Evolutionary conservation across 2,888 invertebrate genomes (phyloP).

Genomic region (Ectemnius cavifrons): DNA sequence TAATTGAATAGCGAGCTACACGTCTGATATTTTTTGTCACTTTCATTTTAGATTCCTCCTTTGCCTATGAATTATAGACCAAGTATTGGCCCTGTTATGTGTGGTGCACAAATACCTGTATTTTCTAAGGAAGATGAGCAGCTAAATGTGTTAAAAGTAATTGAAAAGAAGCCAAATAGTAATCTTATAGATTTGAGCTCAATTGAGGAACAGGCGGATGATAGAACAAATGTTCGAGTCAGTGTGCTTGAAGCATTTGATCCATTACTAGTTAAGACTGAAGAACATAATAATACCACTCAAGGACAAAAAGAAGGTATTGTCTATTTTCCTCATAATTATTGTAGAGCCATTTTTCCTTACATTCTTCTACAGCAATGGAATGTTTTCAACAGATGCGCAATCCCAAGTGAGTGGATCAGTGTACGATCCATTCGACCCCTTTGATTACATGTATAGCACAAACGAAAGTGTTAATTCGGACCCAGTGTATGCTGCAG

Average conservation of each 20-base stretch:
- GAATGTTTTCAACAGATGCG: slow-evolving; percentile 63
- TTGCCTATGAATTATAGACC: slow-evolving; percentile 73
- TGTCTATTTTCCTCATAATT: not conserved
- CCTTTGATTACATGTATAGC: slow-evolving; percentile 88
- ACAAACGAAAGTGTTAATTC: slow-evolving; percentile 82
- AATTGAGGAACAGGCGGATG: slow-evolving; percentile 75
- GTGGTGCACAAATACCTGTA: slow-evolving; percentile 44
- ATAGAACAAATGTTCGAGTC: slow-evolving; percentile 80
- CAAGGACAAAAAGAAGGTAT: slow-evolving; percentile 62
- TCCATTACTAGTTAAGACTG: slow-evolving; percentile 85
- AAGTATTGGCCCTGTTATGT: slow-evolving; percentile 48
- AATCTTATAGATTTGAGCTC: slow-evolving; percentile 82
- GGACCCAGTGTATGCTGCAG: slow-evolving; percentile 86
- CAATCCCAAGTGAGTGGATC: slow-evolving; percentile 82
- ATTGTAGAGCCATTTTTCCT: not conserved
- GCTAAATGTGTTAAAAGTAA: slow-evolving; percentile 76
- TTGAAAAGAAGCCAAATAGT: slow-evolving; percentile 79
- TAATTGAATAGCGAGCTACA: not conserved
- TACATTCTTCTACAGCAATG: not conserved
- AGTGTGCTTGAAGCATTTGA: slow-evolving; percentile 93
- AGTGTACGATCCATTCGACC: slow-evolving; percentile 88
- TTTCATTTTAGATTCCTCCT: slow-evolving; percentile 72
- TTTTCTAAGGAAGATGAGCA: slow-evolving; percentile 68
- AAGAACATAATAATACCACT: slow-evolving; percentile 77
- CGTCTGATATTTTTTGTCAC: not conserved